Conservation (phyloP, 1,140 invertebrate species). For the Anoplolepis gracilipes region DNA sequence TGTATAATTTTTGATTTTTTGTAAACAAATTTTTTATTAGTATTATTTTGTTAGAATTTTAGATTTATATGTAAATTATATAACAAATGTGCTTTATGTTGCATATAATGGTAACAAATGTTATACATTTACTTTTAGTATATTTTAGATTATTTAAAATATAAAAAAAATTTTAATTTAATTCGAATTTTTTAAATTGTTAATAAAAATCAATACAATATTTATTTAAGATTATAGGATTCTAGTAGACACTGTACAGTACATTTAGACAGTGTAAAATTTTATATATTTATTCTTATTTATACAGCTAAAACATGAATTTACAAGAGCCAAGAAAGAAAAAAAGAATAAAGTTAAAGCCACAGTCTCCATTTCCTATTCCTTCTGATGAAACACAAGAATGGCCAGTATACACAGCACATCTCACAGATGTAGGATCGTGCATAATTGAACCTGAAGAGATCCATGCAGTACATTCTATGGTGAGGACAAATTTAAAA, state of each 20-base stretch:
- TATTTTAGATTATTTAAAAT: neutral
- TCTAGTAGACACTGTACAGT: neutral
- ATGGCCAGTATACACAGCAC: slow-evolving; percentile 86
- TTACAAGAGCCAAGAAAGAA: slow-evolving; percentile 83
- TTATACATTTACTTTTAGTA: neutral
- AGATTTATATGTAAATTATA: neutral
- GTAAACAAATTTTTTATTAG: neutral
- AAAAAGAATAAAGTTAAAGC: slow-evolving; percentile 77
- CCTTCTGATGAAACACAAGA: slow-evolving; percentile 83
- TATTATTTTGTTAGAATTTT: neutral
- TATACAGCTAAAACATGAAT: slow-evolving; percentile 81
- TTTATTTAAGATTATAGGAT: neutral
- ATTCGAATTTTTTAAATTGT: neutral
- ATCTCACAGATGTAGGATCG: slow-evolving; percentile 89
- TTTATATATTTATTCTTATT: neutral
- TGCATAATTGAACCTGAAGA: slow-evolving; percentile 88
- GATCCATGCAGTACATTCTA: slow-evolving; percentile 88
- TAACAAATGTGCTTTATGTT: neutral
- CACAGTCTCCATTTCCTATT: slow-evolving; percentile 84
- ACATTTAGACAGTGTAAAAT: neutral
- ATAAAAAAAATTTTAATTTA: too few species aligned
- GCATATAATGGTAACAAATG: neutral
- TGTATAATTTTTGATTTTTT: neutral
- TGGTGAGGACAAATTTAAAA: slow-evolving; percentile 80
- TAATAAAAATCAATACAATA: neutral